phyloP scores from a whole-genome alignment of 1,140 invertebrate genomes.

The Papilio machaon region DNA sequence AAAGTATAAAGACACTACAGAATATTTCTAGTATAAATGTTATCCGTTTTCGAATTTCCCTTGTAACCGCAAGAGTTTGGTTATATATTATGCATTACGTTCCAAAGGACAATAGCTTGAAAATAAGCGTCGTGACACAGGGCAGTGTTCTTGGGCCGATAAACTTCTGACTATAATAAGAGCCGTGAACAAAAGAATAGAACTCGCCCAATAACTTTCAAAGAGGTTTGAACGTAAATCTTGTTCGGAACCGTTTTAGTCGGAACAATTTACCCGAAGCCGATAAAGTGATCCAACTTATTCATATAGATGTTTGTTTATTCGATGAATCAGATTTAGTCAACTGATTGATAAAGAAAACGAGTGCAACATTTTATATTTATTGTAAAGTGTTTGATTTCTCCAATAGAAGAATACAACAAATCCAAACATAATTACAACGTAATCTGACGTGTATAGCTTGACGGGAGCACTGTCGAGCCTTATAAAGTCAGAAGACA shows the following conservation, averaged over 20 bases:
- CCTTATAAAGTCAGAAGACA: too few relatives aligned
- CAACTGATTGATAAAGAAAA: not conserved
- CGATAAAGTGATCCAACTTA: conserved; percentile 31
- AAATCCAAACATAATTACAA: not conserved
- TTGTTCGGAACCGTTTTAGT: conserved; percentile 31
- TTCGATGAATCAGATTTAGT: conserved; percentile 6
- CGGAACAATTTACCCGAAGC: conserved; percentile 27
- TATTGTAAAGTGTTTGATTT: too few relatives aligned
- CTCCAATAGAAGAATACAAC: not conserved
- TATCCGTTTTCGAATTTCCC: conserved; percentile 17
- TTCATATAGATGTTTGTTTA: conserved; percentile 33
- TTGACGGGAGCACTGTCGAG: too few relatives aligned
- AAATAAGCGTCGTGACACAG: conserved; percentile 42
- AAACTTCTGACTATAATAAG: conserved; percentile 46
- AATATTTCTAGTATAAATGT: not conserved
- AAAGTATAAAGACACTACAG: not conserved
- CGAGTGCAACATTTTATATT: too few relatives aligned
- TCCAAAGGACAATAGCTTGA: conserved; percentile 42
- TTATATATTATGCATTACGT: conserved; percentile 34
- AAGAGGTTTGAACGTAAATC: conserved; percentile 38
- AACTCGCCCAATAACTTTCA: conserved; percentile 35
- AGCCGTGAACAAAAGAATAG: conserved; percentile 43
- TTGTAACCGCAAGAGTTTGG: conserved; percentile 15
- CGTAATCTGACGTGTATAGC: too few relatives aligned
- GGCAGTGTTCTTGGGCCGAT: conserved; percentile 41